Evolutionary conservation across 1,140 invertebrate species (phyloP).

Genomic region (Drosophila auraria): DNA sequence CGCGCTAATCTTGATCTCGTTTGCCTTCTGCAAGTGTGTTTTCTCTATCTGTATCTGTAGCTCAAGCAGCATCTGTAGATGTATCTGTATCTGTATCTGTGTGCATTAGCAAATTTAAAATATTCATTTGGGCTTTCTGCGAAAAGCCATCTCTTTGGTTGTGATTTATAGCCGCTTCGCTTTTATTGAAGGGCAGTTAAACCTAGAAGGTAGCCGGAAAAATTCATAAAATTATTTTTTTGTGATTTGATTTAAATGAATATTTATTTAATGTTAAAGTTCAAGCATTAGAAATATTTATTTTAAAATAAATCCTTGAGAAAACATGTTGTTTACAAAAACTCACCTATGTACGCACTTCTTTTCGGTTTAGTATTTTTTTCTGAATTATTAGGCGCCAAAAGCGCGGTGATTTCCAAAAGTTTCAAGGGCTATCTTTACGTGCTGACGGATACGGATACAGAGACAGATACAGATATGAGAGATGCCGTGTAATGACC

Average conservation of each 20-base stretch:
- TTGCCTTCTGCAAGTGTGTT: conserved; percentile 71
- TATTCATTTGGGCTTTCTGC: conserved; percentile 58
- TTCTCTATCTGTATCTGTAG: conserved; percentile 30
- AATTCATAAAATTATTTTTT: neutral
- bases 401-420: neutral
- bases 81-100: conserved; percentile 7
- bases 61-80: conserved; percentile 8
- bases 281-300: neutral
- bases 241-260: no score
- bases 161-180: conserved; percentile 31
- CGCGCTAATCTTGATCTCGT: conserved; percentile 79
- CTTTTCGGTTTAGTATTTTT: neutral
- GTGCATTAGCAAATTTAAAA: conserved; percentile 50
- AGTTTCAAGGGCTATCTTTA: conserved; percentile 6
- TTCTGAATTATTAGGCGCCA: neutral
- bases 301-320: neutral
- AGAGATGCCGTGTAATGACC: conserved; percentile 47
- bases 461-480: conserved; percentile 8
- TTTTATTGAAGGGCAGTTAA: conserved; percentile 56
- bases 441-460: conserved; percentile 28
- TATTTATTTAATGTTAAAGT: neutral
- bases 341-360: neutral
- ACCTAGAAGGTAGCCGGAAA: neutral
- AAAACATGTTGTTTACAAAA: neutral
- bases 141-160: conserved; percentile 55